These are phyloP conservation scores for Ellobium chinense DNA, from an alignment of 2,888 invertebrate species.

Conservation along the genomic window DNA sequence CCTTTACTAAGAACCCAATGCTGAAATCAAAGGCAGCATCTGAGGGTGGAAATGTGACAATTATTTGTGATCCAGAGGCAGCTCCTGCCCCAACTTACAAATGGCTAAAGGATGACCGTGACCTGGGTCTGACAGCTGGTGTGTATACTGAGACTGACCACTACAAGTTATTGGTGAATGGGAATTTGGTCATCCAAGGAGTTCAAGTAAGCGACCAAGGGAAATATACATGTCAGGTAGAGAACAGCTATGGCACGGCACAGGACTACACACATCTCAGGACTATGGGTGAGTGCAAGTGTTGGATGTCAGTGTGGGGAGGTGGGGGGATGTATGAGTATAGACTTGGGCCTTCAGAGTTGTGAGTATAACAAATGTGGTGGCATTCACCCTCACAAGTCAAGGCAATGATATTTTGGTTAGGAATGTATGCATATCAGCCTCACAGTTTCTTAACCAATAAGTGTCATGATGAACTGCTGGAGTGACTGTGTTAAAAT, in stretches of 20 bases:
- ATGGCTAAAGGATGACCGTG: slow-evolving; percentile 50
- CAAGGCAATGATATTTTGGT: too few species aligned
- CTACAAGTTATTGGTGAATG: slow-evolving; percentile 82
- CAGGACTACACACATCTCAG: slow-evolving; percentile 55
- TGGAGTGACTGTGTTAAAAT: too few species aligned
- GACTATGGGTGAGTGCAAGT: slow-evolving; percentile 62
- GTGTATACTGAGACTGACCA: slow-evolving; percentile 41
- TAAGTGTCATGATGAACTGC: too few species aligned
- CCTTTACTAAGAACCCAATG: slow-evolving; percentile 92
- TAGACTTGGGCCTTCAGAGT: too few species aligned
- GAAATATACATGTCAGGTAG: slow-evolving; percentile 89
- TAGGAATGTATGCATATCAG: too few species aligned
- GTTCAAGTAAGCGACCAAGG: slow-evolving; percentile 89
- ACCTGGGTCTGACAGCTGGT: slow-evolving; percentile 48
- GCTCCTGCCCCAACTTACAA: slow-evolving; percentile 83
- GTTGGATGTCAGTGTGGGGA: too few species aligned
- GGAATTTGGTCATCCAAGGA: slow-evolving; percentile 86
- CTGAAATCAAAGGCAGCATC: slow-evolving; percentile 94
- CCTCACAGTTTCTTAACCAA: too few species aligned
- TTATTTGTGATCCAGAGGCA: slow-evolving; percentile 94
- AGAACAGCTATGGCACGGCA: slow-evolving; percentile 65
- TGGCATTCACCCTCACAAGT: too few species aligned
- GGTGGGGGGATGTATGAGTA: too few species aligned
- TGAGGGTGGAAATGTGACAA: slow-evolving; percentile 93
- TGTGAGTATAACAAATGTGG: too few species aligned